Percentiles rank a stretch among this genome's conserved stretches.
Conservation (phyloP, 2,888 invertebrate species). For the Cheilosia soror region DNA sequence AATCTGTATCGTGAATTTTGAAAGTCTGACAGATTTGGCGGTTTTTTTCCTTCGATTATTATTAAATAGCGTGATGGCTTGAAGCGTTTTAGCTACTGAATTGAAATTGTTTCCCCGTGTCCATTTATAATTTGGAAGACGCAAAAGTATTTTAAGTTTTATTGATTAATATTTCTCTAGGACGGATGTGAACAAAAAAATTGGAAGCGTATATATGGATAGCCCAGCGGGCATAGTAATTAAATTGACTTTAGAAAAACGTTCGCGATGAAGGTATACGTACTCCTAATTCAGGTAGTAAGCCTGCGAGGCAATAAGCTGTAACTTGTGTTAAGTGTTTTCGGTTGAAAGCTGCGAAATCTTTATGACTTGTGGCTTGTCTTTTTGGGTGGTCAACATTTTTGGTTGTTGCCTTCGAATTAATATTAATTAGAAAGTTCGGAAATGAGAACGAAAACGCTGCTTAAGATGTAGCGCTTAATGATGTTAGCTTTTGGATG, state of each 20-base stretch:
- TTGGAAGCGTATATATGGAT: neutral
- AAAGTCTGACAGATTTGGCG: constrained; percentile 17
- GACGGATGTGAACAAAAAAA: constrained; percentile 31
- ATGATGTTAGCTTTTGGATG: neutral
- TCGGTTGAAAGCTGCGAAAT: constrained; percentile 4
- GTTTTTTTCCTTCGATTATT: constrained; percentile 35
- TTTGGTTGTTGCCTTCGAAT: neutral
- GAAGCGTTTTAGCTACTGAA: constrained; percentile 61
- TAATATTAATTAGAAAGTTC: neutral
- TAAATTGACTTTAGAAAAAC: constrained; percentile 51
- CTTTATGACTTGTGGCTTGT: constrained; percentile 29
- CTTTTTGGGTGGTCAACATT: constrained; percentile 38
- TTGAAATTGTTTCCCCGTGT: constrained; percentile 29
- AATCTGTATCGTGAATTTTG: constrained; percentile 50
- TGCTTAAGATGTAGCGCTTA: neutral
- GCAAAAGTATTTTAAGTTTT: constrained; percentile 16
- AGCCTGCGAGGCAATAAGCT: constrained; percentile 44
- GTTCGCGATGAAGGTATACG: constrained; percentile 15
- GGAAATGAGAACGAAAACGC: neutral
- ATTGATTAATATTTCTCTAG: constrained; percentile 54
- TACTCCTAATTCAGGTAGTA: constrained; percentile 57
- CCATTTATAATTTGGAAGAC: neutral
- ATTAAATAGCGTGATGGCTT: constrained; percentile 45
- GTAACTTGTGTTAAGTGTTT: constrained; percentile 39
- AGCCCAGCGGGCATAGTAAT: constrained; percentile 50